Base-by-base conservation (phyloP, 2,888 invertebrate species). In the Dolichomitus sp. region DNA sequence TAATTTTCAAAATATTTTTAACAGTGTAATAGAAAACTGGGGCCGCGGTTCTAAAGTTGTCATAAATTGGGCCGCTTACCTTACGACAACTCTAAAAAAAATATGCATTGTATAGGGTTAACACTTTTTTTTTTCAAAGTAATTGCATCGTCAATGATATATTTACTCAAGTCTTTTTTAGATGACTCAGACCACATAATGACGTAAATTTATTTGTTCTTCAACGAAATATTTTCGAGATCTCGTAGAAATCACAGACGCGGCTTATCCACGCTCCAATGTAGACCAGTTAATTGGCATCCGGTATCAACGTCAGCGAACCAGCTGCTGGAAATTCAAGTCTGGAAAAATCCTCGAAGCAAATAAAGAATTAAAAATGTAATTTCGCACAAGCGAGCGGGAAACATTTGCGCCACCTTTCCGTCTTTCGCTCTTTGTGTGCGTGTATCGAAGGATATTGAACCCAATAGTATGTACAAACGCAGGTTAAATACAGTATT, bases 301-400 rank as follows among this genome's bases (percentile, higher is more conserved):
- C 57, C 30, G 57, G n/a, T 17, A 57, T 57, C 57, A 61, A 69
- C 37, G 61, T 61, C 61, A 61, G 61, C 19, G 37, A 76, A 37
- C 40, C 14, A 19, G 52, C 27, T 23, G n/a, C 23, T 19, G 57
- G 23, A n/a, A 50, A 63, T 27, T 14, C 37, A 37, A 27, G 14
- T 52, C 63, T 27, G 4, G 50, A 2, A 27, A 23, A 63, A 57
- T 66, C 30, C 30, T 40, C 48, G 33, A 45, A n/a, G 57, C 33
- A 40, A 57, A 57, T 48, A 57, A 78, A 70, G 52, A 42, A 54
- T 65, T 45, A 57, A 45, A 37, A 37, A 48, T 27, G 19, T 30
- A 27, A n/a, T 59, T 73, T 52, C 45, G 57, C 59, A 33, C 57
- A 45, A 72, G 27, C 45, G 70, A 27, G 59, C 30, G 17, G 30